Evolutionary conservation across 30 jellyfish, hydroid and myxozoan genomes (phyloP), one percentile per base, ranked within the genome.

Genomic region (Mastigias papua): DNA sequence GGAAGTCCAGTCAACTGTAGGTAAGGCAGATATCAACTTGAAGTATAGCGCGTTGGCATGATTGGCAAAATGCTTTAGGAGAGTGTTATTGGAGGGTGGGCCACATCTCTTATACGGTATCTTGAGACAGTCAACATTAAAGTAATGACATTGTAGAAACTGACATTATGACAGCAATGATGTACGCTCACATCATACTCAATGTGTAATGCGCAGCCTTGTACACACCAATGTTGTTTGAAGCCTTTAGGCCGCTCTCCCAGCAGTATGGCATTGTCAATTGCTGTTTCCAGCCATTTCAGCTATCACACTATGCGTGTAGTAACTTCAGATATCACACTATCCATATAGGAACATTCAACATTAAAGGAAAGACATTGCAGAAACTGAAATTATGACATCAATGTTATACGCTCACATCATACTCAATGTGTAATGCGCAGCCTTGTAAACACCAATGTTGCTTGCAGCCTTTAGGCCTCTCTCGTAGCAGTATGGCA

Each of bases 1-100:
- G 91, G 65, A 66, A 21, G 63, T n/a, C 26, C 80, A 27, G 69
- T 84, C 21, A 66, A 70, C 1, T 81, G 91, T 84, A 68, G 84
- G 91, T 81, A 50, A 73, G 84, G 30, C 2, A 42, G 54, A 42
- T 42, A 42, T 42, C 13, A 42, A 42, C 13, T 42, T 42, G 54
- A 42, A 0, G 13, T 42, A 42, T 42, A 4, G 54, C 54, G 13
- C 54, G 7, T 8, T 15, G 0, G 54, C 54, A 42, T 8, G 54
- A 4, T 42, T 0, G 54, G 54, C 54, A 42, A 42, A 8, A 0
- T 0, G 7, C 13, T 4, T 4, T 42, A 42, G 54, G 54, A n/a
- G 54, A 42, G 54, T 42, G 54, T 8, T n/a, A n/a, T n/a, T n/a
- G n/a, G n/a, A n/a, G n/a, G n/a, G n/a, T n/a, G n/a, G n/a, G 13